phyloP scores from a whole-genome alignment of 2,888 invertebrate genomes.

The Morpho achilles region DNA sequence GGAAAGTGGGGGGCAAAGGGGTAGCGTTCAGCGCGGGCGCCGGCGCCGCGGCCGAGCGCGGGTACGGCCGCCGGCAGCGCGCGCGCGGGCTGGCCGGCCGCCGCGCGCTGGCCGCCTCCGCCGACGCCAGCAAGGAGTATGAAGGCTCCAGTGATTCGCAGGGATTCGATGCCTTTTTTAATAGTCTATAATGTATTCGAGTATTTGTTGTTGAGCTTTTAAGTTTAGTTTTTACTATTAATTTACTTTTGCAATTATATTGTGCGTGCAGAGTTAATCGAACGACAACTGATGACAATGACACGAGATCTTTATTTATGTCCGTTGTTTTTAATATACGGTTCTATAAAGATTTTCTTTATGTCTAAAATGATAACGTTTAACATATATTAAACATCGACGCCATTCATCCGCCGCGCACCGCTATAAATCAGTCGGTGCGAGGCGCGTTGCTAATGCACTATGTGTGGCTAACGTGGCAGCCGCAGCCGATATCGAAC shows the following conservation, averaged over 20 bases:
- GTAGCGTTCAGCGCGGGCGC: slow-evolving; percentile 59
- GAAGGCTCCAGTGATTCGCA: slow-evolving; percentile 67
- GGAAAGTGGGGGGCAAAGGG: slow-evolving; percentile 72
- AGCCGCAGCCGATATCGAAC: slow-evolving; percentile 13
- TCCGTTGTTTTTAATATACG: slow-evolving; percentile 1
- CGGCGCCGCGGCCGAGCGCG: slow-evolving; percentile 62
- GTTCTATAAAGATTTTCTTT: background rate
- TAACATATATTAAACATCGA: too few species aligned
- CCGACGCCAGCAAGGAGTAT: slow-evolving; percentile 67
- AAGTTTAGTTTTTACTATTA: background rate
- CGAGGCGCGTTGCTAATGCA: slow-evolving; percentile 18
- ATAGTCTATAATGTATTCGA: slow-evolving; percentile 21
- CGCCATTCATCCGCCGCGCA: too few species aligned
- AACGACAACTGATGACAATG: background rate
- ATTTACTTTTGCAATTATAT: background rate
- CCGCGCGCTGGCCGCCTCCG: slow-evolving; percentile 70
- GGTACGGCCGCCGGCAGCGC: slow-evolving; percentile 57
- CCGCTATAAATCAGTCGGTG: slow-evolving; percentile 20
- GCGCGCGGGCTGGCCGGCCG: slow-evolving; percentile 66
- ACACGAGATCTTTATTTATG: slow-evolving; percentile 1
- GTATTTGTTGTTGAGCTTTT: background rate
- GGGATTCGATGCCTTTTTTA: slow-evolving; percentile 58
- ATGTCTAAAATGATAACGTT: too few species aligned
- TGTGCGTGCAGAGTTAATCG: background rate
- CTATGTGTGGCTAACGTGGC: slow-evolving; percentile 14